Conservation (phyloP, 2,888 invertebrate species). For the Geophilus truncorum region DNA sequence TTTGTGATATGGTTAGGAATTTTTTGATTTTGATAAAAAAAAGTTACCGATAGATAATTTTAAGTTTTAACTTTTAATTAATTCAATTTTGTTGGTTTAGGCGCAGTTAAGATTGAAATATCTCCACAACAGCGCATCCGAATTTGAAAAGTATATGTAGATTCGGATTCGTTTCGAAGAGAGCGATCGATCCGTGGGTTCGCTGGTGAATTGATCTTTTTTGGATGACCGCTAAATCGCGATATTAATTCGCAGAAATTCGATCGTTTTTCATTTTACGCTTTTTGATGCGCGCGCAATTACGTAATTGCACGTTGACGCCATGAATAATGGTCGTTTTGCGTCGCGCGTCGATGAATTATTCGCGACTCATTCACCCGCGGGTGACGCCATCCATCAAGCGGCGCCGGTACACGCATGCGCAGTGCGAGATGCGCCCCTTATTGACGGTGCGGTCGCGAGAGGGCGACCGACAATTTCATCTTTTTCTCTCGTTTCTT, state of each 20-base stretch:
- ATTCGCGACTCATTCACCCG: background rate
- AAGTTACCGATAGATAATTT: no score
- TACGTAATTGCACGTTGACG: background rate
- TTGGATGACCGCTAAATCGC: no score
- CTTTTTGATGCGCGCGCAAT: background rate
- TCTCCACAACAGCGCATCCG: no score
- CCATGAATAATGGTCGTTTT: background rate
- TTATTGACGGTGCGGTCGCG: conserved; percentile 4
- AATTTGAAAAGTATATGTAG: no score
- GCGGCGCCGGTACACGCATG: background rate
- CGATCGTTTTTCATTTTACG: background rate
- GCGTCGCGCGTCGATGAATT: background rate
- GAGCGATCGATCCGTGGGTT: no score
- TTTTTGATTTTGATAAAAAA: no score
- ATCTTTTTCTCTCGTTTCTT: background rate
- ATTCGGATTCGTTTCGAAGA: no score
- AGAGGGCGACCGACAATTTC: background rate
- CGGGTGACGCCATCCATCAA: conserved; percentile 10
- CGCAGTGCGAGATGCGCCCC: background rate
- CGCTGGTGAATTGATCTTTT: no score
- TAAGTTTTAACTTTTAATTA: no score
- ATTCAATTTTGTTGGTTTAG: no score
- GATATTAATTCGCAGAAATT: background rate
- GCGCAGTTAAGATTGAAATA: no score
- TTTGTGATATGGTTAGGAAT: no score